Base-by-base conservation (phyloP, 1,140 invertebrate genomes). In the Pemphigus obesinymphae region DNA sequence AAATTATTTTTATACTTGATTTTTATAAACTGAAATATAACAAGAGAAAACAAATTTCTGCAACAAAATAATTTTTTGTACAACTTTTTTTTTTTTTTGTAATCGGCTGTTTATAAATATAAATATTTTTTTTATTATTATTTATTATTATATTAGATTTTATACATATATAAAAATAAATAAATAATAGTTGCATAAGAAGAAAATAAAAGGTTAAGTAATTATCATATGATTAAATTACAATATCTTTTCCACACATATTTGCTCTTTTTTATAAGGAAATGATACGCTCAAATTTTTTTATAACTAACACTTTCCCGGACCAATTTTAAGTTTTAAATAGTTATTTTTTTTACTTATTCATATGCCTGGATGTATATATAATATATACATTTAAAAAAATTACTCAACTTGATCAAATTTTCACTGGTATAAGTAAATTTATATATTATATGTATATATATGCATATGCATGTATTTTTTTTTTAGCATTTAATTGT, bases 121-220 rank as follows among this genome's bases (percentile, higher is more conserved):
- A 61, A 80, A 45, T 80, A 80, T 80, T 55, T 58, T 78, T 78
- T 78, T 78, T 48, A 80, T 80, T 48, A 80, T 80, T 80, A 80
- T 80, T 80, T 80, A 80, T 78, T 78, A 78, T 58, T 80, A 37
- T 58, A 37, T 80, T 80, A 80, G 76, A 80, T 63, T 80, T 80
- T 80, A 80, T 80, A 63, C 34, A 43, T 43, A 80, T 45, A 45
- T 11, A 43, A 61, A 63, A 75, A 34, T 37, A 76, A 45, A 23
- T 43, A 73, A 53, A 29, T 37, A 45, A 73, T 73, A 73, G 31
- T 48, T 31, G 50, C 13, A 29, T 50, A 48, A 73, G 70, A 73
- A 17, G 20, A 5, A 73, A 31, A 73, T 29, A 5, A 66, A 70
- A 43, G 45, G 66, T 43, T 73, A 73, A 73, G 17, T 73, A 43